Evolutionary conservation across 2,797 vertebrate genomes (phyloP).

Genomic region (Phrynocephalus vlangalii): DNA sequence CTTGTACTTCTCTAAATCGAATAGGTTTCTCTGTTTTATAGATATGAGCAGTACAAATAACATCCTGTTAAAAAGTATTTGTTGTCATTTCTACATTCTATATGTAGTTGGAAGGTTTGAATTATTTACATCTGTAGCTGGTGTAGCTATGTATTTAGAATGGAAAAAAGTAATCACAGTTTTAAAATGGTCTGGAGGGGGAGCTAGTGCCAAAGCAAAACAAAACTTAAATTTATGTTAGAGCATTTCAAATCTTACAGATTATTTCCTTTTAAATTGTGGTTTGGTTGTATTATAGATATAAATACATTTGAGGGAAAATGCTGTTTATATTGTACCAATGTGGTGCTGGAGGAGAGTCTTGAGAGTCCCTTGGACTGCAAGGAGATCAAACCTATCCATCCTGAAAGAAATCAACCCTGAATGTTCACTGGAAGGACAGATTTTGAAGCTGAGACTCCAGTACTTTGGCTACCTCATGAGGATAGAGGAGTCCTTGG

Average conservation of each 20-base stretch:
- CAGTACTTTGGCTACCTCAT: too few relatives aligned
- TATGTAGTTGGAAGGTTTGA: constrained; percentile 41
- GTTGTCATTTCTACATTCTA: constrained; percentile 51
- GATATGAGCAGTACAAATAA: constrained; percentile 19
- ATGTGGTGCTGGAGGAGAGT: too few relatives aligned
- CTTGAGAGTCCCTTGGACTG: too few relatives aligned
- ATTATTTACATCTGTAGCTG: constrained; percentile 57
- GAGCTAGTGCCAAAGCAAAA: constrained; percentile 82
- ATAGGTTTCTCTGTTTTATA: constrained; percentile 23
- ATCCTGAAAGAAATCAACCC: too few relatives aligned
- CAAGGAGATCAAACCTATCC: too few relatives aligned
- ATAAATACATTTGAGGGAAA: constrained; percentile 8
- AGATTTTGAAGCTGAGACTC: too few relatives aligned
- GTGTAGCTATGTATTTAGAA: constrained; percentile 58
- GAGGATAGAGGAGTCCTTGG: too few relatives aligned
- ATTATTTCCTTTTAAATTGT: constrained; percentile 31
- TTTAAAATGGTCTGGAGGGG: constrained; percentile 80
- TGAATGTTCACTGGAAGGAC: too few relatives aligned
- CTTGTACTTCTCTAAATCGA: constrained; percentile 44
- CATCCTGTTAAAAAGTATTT: constrained; percentile 43
- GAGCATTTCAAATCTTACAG: constrained; percentile 55
- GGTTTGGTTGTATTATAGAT: constrained; percentile 25
- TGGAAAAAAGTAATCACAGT: constrained; percentile 62
- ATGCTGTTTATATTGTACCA: neutral
- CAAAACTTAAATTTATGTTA: constrained; percentile 55